Conservation (phyloP, 2,888 invertebrate genomes). For the Dione vanillae region DNA sequence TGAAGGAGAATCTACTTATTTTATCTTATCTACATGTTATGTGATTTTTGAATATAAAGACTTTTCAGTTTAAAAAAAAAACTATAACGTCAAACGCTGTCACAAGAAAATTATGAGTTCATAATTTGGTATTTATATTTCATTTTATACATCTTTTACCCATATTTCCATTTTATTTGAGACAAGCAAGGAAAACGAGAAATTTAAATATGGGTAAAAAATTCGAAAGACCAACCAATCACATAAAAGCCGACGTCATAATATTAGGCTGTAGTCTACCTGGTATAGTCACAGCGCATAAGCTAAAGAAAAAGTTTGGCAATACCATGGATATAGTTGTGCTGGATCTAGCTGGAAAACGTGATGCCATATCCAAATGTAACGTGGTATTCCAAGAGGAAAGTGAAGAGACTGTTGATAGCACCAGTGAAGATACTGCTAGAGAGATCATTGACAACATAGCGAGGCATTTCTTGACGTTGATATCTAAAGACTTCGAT, state of each 20-base stretch:
- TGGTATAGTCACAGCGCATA: conserved; percentile 75
- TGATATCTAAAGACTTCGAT: conserved; percentile 65
- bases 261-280: conserved; percentile 75
- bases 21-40: not conserved
- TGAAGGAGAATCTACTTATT: not conserved
- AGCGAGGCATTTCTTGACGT: conserved; percentile 61
- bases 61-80: not conserved
- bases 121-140: conserved; percentile 17
- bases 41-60: not conserved
- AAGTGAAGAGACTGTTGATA: conserved; percentile 40
- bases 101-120: conserved; percentile 10
- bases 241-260: conserved; percentile 72
- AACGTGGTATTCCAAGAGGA: conserved; percentile 64
- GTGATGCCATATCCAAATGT: conserved; percentile 52
- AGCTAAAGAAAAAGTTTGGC: conserved; percentile 73
- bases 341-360: conserved; percentile 59
- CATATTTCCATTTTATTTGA: conserved; percentile 30
- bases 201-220: conserved; percentile 17
- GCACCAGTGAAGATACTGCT: conserved; percentile 47
- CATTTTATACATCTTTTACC: conserved; percentile 29
- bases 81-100: not conserved
- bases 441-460: conserved; percentile 57
- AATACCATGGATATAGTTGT: conserved; percentile 73
- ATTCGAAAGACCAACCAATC: conserved; percentile 21
- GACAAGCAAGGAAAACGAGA: too few species aligned